Evolutionary conservation across 2,797 vertebrate species (phyloP).

Genomic region (Kryptopterus vitreolus): DNA sequence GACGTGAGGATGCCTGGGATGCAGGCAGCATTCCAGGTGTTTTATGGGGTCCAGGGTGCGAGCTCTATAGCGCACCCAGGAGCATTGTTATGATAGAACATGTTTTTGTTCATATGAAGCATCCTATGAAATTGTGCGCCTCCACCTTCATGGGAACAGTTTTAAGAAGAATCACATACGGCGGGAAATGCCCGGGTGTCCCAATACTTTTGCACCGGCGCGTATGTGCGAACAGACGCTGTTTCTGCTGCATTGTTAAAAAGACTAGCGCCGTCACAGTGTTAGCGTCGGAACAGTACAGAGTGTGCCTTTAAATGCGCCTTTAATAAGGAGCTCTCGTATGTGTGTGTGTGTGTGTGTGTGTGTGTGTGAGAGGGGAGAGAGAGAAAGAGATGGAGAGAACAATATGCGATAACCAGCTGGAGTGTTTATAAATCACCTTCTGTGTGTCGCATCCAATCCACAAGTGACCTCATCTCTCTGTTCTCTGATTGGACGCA

Average conservation of each 20-base stretch:
- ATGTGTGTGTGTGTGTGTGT: background rate
- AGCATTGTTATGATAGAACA: no score
- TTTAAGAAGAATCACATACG: no score
- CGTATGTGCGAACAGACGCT: background rate
- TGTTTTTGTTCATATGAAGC: no score
- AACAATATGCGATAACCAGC: constrained; percentile 15
- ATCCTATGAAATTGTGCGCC: no score
- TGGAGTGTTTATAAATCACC: constrained; percentile 9
- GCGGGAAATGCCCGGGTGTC: no score
- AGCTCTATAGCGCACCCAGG: no score
- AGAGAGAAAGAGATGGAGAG: background rate
- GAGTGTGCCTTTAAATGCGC: background rate
- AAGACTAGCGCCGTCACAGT: background rate
- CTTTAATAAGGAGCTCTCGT: background rate
- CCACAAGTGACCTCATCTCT: constrained; percentile 36
- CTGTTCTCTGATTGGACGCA: constrained; percentile 18
- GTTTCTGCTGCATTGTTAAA: background rate
- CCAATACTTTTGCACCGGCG: no score
- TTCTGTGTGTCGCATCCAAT: constrained; percentile 9
- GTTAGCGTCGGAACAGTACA: background rate
- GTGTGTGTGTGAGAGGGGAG: background rate
- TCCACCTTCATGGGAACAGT: no score
- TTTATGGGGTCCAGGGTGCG: no score
- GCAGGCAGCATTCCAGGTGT: no score
- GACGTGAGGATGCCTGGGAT: no score